These are phyloP conservation scores for Deroptyus accipitrinus DNA, from an alignment of 2,113 vertebrate genomes.

Conservation along the genomic window DNA sequence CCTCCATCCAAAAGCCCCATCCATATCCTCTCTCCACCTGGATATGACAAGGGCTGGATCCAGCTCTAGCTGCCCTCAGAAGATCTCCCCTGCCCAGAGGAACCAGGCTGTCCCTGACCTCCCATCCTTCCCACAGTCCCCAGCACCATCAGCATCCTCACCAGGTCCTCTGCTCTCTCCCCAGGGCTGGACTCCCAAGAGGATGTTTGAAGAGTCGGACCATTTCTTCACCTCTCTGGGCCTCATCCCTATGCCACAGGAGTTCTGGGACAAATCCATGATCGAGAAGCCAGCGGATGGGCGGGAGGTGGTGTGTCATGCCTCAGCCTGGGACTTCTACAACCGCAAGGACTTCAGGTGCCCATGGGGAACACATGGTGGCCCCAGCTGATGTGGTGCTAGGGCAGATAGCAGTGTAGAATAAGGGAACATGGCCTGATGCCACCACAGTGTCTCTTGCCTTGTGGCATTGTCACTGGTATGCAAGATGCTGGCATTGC, in stretches of 20 bases:
- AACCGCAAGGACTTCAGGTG: constrained; percentile 84
- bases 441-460: fast-evolving
- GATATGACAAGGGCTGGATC: background rate
- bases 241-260: constrained; percentile 79
- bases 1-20: background rate
- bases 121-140: background rate
- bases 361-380: background rate
- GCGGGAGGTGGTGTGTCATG: constrained; percentile 80
- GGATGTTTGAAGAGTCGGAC: constrained; percentile 91
- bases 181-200: constrained; percentile 86
- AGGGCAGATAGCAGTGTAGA: background rate
- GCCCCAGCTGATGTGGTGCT: background rate
- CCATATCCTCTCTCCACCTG: background rate
- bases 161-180: background rate
- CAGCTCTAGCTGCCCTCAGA: background rate
- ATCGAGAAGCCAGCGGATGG: constrained; percentile 71
- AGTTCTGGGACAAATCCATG: constrained; percentile 84
- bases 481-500: too few relatives aligned
- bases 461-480: background rate
- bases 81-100: background rate
- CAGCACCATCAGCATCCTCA: background rate
- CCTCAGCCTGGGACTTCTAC: constrained; percentile 85
- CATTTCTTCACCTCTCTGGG: constrained; percentile 88
- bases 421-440: fast-evolving
- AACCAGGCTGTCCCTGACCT: background rate